Evolutionary conservation across 2,797 vertebrate genomes (phyloP).

Genomic region (Sarcoramphus papa): DNA sequence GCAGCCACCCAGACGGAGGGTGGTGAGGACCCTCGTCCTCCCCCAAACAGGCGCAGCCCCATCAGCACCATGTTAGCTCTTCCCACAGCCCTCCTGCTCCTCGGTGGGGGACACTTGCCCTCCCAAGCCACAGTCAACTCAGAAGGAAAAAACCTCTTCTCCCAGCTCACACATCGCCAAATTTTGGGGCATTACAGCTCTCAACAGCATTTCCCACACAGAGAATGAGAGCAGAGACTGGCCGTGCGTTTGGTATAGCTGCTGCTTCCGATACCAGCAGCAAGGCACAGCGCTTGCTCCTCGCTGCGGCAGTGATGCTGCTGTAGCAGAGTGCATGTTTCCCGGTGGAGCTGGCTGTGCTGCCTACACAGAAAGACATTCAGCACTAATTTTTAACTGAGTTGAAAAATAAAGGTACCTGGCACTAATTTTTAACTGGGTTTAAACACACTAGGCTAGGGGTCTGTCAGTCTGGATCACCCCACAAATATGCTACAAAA

Average conservation of each 20-base stretch:
- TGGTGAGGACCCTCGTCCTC: not conserved
- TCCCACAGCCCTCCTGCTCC: not conserved
- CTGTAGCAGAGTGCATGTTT: fast-evolving
- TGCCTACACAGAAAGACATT: fast-evolving
- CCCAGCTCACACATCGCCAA: not conserved
- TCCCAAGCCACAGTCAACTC: not conserved
- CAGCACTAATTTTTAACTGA: not conserved
- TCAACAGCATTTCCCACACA: not conserved
- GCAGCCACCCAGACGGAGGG: not conserved
- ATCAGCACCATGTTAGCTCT: not conserved
- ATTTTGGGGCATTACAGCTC: fast-evolving
- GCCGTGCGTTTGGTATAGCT: fast-evolving
- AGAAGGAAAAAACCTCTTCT: not conserved
- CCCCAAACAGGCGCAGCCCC: not conserved
- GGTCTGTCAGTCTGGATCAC: not conserved
- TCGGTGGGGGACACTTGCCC: fast-evolving
- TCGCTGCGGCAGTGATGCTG: not conserved
- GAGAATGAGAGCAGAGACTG: not conserved
- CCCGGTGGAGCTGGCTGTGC: fast-evolving
- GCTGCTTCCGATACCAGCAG: not conserved
- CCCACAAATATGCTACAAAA: not conserved
- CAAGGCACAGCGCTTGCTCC: not conserved
- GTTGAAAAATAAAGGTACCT: not conserved
- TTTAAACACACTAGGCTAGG: too few relatives aligned
- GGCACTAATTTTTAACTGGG: fast-evolving